Evolutionary conservation across 2,888 invertebrate species (phyloP).

Genomic region (Eupithecia dodoneata): DNA sequence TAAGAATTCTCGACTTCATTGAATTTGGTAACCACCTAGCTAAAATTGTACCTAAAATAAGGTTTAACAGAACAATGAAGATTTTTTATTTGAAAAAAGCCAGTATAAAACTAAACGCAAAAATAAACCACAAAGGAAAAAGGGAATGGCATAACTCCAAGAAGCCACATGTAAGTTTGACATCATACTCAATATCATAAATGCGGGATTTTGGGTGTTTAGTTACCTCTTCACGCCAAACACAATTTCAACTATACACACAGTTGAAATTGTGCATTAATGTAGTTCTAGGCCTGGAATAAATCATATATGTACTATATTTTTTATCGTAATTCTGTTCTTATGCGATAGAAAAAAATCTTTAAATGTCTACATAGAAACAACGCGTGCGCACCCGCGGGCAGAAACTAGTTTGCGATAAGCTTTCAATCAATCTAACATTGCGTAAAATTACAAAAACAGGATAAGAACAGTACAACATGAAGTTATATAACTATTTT

Average conservation of each 20-base stretch:
- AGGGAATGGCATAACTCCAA: conserved; percentile 79
- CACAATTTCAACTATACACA: too few species aligned
- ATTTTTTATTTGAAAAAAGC: conserved; percentile 75
- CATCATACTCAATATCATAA: not conserved
- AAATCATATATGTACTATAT: too few species aligned
- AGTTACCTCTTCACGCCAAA: too few species aligned
- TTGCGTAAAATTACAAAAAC: not conserved
- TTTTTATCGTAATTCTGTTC: too few species aligned
- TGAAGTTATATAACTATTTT: not conserved
- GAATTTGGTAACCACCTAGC: conserved; percentile 90
- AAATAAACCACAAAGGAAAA: conserved; percentile 71
- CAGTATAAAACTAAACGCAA: conserved; percentile 66
- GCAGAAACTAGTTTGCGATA: too few species aligned
- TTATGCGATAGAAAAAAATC: too few species aligned
- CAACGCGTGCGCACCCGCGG: too few species aligned
- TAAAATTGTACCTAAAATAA: conserved; percentile 87
- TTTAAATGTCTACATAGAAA: too few species aligned
- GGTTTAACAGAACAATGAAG: conserved; percentile 83
- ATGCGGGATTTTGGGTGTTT: too few species aligned
- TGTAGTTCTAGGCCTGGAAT: too few species aligned
- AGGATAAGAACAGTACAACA: not conserved
- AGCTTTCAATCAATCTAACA: too few species aligned
- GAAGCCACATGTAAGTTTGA: conserved; percentile 66
- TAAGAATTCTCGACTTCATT: conserved; percentile 90
- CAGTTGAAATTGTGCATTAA: too few species aligned